Evolutionary conservation across 1,140 invertebrate species (phyloP), one percentile per base, ranked within the genome.

Genomic region (Megalonaias nervosa): DNA sequence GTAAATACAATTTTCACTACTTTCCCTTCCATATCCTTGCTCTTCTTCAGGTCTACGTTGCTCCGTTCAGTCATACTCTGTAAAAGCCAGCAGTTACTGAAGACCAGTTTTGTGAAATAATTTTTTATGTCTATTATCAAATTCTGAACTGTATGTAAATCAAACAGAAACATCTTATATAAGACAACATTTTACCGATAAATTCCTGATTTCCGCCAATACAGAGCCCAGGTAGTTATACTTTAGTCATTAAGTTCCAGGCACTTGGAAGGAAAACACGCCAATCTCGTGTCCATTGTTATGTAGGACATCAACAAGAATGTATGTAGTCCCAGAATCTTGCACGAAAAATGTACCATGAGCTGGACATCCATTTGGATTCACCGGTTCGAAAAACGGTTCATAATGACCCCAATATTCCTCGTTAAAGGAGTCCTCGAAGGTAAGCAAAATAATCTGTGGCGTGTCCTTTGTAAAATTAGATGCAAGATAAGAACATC

Each of bases 161-260:
- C 0, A 11, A 48, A 48, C 38, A 38, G 4, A 48, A 9, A 48
- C 11, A 48, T 48, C 38, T 48, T 4, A 6, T 6, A 48, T 48
- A 48, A 15, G 57, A 21, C n/a, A 31, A 67, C 15, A 14, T 57
- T 69, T 21, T 77, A 80, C 82, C 81, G 21, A 75, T 83, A 57
- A 98, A 98, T 91, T 98, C 97, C 88, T 97, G 97, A 92, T 98
- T 97, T 26, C 97, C 97, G 77, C 97, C 97, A 0, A 98, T 96
- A 38, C 96, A 92, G 56, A 99, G 91, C 89, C 98, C 98, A 0
- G 97, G 97, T 0, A n/a, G n/a, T n/a, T n/a, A n/a, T n/a, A n/a
- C n/a, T n/a, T 80, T 80, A 12, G 85, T 68, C 23, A 65, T 62
- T 9, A 73, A 57, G 3, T 75, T 74, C 84, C 85, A 85, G n/a